Conservation (phyloP, 2,113 vertebrate species). For the Clarias batrachus region DNA sequence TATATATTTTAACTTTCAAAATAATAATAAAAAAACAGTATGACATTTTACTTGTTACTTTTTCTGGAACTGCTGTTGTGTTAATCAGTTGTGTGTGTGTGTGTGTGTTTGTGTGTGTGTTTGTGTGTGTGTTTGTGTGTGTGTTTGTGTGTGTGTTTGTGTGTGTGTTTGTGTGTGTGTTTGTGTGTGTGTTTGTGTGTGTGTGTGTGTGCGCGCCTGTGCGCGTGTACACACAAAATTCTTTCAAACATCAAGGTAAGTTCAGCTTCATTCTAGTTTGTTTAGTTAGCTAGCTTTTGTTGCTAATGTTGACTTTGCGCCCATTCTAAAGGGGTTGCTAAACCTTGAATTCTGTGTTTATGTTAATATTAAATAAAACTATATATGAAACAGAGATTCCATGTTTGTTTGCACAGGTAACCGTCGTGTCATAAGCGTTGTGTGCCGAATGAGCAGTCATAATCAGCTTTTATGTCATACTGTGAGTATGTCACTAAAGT, state of each 20-base stretch:
- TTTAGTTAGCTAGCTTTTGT: not conserved
- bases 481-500: too few relatives aligned
- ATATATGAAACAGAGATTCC: not conserved
- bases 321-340: not conserved
- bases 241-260: not conserved
- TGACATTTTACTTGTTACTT: too few relatives aligned
- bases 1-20: too few relatives aligned
- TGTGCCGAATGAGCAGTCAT: too few relatives aligned
- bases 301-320: not conserved
- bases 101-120: not conserved
- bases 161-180: not conserved
- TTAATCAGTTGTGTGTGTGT: not conserved
- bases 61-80: not conserved
- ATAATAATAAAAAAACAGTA: too few relatives aligned
- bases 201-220: not conserved
- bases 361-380: too few relatives aligned
- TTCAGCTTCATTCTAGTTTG: not conserved
- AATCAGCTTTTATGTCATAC: too few relatives aligned
- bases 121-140: not conserved
- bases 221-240: too few relatives aligned
- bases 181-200: not conserved
- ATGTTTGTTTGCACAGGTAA: too few relatives aligned
- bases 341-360: not conserved
- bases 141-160: not conserved
- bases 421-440: too few relatives aligned